Conservation (phyloP, 1,140 invertebrate genomes). For the Neelides sp. region DNA sequence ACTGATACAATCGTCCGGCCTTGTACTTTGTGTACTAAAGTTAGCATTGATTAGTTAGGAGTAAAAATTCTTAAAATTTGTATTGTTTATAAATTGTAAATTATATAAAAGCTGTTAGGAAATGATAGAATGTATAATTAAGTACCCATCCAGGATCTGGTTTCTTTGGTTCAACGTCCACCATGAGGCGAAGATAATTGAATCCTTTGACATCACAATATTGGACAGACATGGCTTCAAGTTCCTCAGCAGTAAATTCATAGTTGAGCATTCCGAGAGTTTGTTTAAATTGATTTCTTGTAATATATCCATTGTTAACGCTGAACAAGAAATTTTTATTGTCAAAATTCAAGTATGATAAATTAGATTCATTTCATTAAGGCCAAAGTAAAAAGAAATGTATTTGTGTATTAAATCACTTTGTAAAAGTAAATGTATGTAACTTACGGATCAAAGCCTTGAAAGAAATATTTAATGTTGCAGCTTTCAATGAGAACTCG, state of each 20-base stretch:
- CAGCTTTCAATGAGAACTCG: conserved; percentile 28
- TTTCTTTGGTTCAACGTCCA: conserved; percentile 42
- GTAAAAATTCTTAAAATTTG: conserved; percentile 1
- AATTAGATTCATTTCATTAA: background rate
- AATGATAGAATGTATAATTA: background rate
- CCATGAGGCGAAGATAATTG: conserved; percentile 50
- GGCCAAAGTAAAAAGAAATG: background rate
- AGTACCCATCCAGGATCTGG: conserved; percentile 25
- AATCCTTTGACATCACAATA: conserved; percentile 56
- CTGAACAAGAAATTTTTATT: conserved; percentile 34
- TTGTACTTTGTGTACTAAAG: conserved; percentile 25
- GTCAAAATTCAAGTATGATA: background rate
- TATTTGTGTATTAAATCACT: no score
- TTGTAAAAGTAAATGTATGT: background rate
- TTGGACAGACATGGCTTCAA: conserved; percentile 49
- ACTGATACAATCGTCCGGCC: conserved; percentile 25
- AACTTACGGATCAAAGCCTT: conserved; percentile 25
- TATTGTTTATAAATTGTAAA: background rate
- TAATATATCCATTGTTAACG: conserved; percentile 52
- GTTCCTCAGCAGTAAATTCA: conserved; percentile 46
- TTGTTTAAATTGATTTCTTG: conserved; percentile 50
- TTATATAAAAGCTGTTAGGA: background rate
- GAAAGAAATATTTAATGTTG: conserved; percentile 31
- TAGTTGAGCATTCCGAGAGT: conserved; percentile 48
- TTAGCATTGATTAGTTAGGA: background rate